Evolutionary conservation across 1,140 invertebrate genomes (phyloP).

Genomic region (Drosophila busckii): DNA sequence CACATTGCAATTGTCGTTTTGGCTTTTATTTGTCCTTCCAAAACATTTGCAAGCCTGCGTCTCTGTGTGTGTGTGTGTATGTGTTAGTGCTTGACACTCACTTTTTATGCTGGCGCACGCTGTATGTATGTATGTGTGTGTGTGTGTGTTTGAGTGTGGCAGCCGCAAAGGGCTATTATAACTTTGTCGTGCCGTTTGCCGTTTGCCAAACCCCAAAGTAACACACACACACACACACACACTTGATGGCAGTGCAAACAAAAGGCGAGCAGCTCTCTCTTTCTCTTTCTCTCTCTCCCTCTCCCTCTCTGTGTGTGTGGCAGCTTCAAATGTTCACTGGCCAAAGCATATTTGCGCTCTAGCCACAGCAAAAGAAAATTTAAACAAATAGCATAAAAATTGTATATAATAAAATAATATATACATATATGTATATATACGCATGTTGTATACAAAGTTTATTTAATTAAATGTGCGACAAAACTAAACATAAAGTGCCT

Average conservation of each 20-base stretch:
- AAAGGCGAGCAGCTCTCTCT: too few species aligned
- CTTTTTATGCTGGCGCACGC: slow-evolving; percentile 5
- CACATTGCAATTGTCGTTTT: slow-evolving; percentile 45
- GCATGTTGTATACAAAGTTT: too few species aligned
- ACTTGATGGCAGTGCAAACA: slow-evolving; percentile 5
- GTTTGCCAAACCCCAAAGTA: slow-evolving; percentile 30
- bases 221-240: slow-evolving; percentile 17
- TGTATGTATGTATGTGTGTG: neutral
- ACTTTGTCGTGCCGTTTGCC: slow-evolving; percentile 60
- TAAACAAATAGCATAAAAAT: too few species aligned
- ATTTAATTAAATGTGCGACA: too few species aligned
- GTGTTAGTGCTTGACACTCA: slow-evolving; percentile 7
- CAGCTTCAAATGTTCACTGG: too few species aligned
- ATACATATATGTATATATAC: too few species aligned
- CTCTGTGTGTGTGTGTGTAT: neutral
- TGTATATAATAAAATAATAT: too few species aligned
- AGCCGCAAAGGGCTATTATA: slow-evolving; percentile 64
- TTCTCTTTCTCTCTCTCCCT: too few species aligned
- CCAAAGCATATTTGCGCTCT: too few species aligned
- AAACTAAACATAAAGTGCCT: too few species aligned
- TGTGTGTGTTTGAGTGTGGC: slow-evolving; percentile 10
- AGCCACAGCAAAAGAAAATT: too few species aligned
- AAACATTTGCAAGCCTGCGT: neutral
- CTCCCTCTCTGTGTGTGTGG: too few species aligned
- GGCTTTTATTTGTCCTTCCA: slow-evolving; percentile 34